A percentile compares a stretch with the other conserved stretches of the same genome.
Conservation (phyloP, 2,888 invertebrate species). For the Meganola albula region DNA sequence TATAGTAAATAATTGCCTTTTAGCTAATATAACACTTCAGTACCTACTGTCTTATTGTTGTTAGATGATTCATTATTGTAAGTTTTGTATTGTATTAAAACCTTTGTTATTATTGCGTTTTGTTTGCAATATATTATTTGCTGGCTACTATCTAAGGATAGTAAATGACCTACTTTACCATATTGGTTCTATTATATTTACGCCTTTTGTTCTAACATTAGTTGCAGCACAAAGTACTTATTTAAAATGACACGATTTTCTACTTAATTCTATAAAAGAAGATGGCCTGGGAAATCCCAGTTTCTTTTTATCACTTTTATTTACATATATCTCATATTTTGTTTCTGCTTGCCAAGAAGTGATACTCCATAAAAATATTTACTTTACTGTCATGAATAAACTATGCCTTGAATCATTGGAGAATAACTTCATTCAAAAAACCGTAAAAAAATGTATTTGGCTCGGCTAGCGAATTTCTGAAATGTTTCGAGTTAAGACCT, state of each 20-base stretch:
- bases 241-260: background rate
- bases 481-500: constrained; percentile 53
- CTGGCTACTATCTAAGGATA: constrained; percentile 32
- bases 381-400: constrained; percentile 47
- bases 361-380: constrained; percentile 33
- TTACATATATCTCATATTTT: constrained; percentile 18
- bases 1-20: constrained; percentile 2
- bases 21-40: constrained; percentile 16
- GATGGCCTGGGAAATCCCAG: constrained; percentile 24
- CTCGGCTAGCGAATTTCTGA: constrained; percentile 57
- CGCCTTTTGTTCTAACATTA: constrained; percentile 11
- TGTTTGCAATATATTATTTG: constrained; percentile 31
- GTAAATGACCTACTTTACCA: constrained; percentile 37
- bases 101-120: constrained; percentile 20
- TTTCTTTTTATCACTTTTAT: constrained; percentile 22
- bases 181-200: constrained; percentile 22
- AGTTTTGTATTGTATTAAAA: constrained; percentile 24
- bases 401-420: constrained; percentile 63
- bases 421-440: constrained; percentile 37
- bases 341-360: constrained; percentile 36
- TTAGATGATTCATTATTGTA: constrained; percentile 29
- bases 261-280: constrained; percentile 6
- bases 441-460: constrained; percentile 55
- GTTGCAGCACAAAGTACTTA: constrained; percentile 2
- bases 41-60: constrained; percentile 21